These are phyloP conservation scores for Papilio glaucus DNA, from an alignment of 1,140 invertebrate genomes.

Conservation along the genomic window DNA sequence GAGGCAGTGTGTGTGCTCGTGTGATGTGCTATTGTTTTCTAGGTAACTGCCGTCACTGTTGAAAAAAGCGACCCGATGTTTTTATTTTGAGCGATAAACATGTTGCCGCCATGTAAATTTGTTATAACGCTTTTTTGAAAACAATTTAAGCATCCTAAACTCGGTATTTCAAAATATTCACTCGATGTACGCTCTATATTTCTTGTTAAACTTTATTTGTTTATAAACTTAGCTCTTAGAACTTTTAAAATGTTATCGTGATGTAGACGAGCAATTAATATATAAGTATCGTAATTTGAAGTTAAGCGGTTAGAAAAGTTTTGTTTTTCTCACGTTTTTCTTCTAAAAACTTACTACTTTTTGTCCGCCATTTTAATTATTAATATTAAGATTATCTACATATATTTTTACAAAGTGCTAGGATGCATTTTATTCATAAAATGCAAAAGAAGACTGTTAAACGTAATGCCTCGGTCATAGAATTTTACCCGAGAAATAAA, in stretches of 20 bases:
- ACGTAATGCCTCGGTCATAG: too few species aligned
- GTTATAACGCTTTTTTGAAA: slow-evolving; percentile 1
- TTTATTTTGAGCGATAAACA: slow-evolving; percentile 32
- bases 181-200: neutral
- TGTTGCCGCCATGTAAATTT: slow-evolving; percentile 23
- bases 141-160: neutral
- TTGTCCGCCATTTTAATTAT: too few species aligned
- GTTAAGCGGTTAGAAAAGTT: neutral
- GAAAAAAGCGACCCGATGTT: slow-evolving; percentile 66
- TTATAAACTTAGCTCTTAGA: neutral
- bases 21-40: slow-evolving; percentile 83
- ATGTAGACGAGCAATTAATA: neutral
- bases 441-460: too few species aligned
- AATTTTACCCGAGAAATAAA: too few species aligned
- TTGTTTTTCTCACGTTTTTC: neutral
- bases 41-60: slow-evolving; percentile 74
- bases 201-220: neutral
- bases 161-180: neutral
- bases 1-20: slow-evolving; percentile 80
- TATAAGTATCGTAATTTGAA: neutral
- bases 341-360: neutral
- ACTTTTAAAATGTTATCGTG: neutral
- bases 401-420: too few species aligned
- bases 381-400: too few species aligned
- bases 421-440: too few species aligned